Evolutionary conservation across 2,888 invertebrate genomes (phyloP).

Genomic region (Temnothorax rugatulus): DNA sequence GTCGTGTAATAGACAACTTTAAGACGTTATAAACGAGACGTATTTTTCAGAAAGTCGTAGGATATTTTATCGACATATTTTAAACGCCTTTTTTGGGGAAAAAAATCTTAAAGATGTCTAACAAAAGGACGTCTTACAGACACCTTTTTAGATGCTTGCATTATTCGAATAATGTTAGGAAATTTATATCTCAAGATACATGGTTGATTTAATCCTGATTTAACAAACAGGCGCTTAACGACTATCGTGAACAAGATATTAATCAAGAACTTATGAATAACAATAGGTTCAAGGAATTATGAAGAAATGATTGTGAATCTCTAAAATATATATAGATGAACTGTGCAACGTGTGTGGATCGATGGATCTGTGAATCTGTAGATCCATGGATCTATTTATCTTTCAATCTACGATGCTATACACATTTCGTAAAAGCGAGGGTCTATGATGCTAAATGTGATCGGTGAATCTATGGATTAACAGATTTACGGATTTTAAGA

Average conservation of each 20-base stretch:
- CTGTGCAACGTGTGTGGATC: constrained; percentile 40
- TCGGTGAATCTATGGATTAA: constrained; percentile 39
- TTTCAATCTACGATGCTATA: constrained; percentile 26
- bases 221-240: constrained; percentile 25
- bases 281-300: constrained; percentile 15
- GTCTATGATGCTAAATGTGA: constrained; percentile 24
- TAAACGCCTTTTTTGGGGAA: not conserved
- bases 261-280: constrained; percentile 29
- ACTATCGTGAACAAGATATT: constrained; percentile 15
- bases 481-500: constrained; percentile 50
- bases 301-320: constrained; percentile 17
- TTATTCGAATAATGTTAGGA: constrained; percentile 21
- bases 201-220: constrained; percentile 19
- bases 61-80: not conserved
- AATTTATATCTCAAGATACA: constrained; percentile 31
- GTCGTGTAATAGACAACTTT: constrained; percentile 25
- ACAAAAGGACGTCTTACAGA: constrained; percentile 16
- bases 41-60: constrained; percentile 3
- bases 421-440: constrained; percentile 26
- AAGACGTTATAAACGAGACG: constrained; percentile 18
- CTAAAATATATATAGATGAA: constrained; percentile 17
- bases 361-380: constrained; percentile 36
- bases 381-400: constrained; percentile 45
- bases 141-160: constrained; percentile 15
- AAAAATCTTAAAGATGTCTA: constrained; percentile 38